phyloP scores from a whole-genome alignment of 2,113 vertebrate species.

The Poicephalus meyeri region DNA sequence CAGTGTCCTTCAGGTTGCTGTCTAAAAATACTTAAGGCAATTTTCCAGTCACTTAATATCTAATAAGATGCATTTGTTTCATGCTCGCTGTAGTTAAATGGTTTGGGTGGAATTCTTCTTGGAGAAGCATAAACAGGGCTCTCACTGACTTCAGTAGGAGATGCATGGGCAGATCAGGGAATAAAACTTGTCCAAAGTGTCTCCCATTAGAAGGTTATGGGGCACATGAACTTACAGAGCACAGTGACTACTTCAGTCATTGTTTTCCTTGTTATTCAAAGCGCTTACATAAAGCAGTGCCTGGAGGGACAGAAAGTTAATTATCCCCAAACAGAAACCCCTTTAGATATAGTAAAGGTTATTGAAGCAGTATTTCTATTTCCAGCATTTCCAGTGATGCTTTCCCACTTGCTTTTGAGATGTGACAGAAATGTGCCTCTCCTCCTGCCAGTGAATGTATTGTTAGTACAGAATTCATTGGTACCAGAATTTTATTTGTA shows the following conservation, averaged over 20 bases:
- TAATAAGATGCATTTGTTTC: background rate
- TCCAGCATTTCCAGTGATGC: constrained; percentile 1
- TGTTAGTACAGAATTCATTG: constrained; percentile 1
- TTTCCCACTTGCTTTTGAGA: constrained; percentile 36
- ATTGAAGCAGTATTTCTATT: constrained; percentile 23
- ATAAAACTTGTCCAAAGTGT: background rate
- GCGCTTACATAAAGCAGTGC: constrained; percentile 24
- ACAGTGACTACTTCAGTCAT: constrained; percentile 1
- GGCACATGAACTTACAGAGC: background rate
- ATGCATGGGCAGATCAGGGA: rapidly evolving
- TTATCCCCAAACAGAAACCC: constrained; percentile 29
- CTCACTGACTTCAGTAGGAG: background rate
- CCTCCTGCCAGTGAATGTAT: background rate
- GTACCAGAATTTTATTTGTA: constrained; percentile 9
- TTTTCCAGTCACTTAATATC: constrained; percentile 22
- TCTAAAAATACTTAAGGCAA: constrained; percentile 11
- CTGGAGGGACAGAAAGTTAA: constrained; percentile 22
- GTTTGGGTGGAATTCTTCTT: background rate
- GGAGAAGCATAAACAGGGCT: background rate
- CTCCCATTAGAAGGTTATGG: background rate
- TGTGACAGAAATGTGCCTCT: constrained; percentile 54
- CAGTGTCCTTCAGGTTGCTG: background rate
- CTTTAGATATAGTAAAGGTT: constrained; percentile 4
- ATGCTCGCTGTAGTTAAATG: background rate
- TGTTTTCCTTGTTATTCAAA: constrained; percentile 40